Evolutionary conservation across 64 coral and sea anemone species (phyloP), one percentile per base, ranked within the genome.

Genomic region (Pachyseris speciosa): DNA sequence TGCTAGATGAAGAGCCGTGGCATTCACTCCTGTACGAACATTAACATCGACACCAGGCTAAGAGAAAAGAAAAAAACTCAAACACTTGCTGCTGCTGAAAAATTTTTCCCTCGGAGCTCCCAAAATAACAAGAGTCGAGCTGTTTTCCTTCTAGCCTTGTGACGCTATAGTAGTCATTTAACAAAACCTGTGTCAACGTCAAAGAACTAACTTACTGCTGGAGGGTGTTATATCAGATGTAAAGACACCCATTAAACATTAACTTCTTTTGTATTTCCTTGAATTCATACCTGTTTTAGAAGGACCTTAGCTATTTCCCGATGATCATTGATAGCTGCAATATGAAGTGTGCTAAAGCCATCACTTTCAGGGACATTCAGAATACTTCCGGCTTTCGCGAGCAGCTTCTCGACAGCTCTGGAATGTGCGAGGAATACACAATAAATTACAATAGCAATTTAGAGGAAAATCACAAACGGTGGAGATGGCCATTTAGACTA

Each of bases 261-360:
- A n/a, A n/a, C n/a, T n/a, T n/a, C n/a, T n/a, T n/a, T n/a, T n/a
- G n/a, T n/a, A n/a, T n/a, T n/a, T n/a, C n/a, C n/a, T n/a, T n/a
- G n/a, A 15, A 17, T 17, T 53, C 50, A 11, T 64, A 90, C 88
- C 74, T 90, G 63, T 25, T 53, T 29, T 15, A 90, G 48, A 0
- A 90, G 73, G 17, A 69, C 7, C 36, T 81, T 64, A 26, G 88
- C 88, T 52, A 83, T 70, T 19, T 92, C 90, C 10, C 90, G 84
- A n/a, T 86, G 83, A 67, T 86, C 90, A 31, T 92, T 92, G 2
- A 92, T 71, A 24, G 90, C 90, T 19, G 81, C 71, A 29, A 92
- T 60, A 31, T 92, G 90, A 72, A 92, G 67, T 7, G 90, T 64
- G 10, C 71, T 86, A 42, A 86, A 92, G 0, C 90, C 90, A 67